Evolutionary conservation across 53 echinoderm and acorn worm species (phyloP), one percentile per base, ranked within the genome.

Genomic region (Patiria pectinifera): DNA sequence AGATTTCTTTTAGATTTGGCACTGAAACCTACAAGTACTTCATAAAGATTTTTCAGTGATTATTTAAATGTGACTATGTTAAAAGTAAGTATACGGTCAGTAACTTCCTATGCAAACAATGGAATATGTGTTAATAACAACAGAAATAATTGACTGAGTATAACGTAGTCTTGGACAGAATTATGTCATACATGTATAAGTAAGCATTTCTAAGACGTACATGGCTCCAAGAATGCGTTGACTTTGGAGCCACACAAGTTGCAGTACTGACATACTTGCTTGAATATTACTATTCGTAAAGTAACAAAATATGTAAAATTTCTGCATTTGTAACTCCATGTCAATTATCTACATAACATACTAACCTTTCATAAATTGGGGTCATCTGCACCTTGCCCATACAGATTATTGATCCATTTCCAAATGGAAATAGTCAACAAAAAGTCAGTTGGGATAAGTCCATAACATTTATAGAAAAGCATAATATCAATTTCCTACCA

Each of bases 61-160:
- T 6, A 4, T 79, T 46, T 79, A 45, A 43, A 76, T 18, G 21
- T 24, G 25, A 76, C 14, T 11, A 79, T 44, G 19, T 15, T 45
- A 46, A 47, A 35, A 45, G 80, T 47, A 15, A 44, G 80, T 45
- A 35, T 35, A 13, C 80, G 3, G 86, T 86, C 22, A 62, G 78
- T 89, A 63, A 81, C 80, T 81, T 90, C 90, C 90, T 90, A 90
- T 90, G 90, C 90, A 90, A 90, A 6, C 59, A 77, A 78, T 60
- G 87, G 60, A 78, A 87, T 87, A 44, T 77, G 78, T 76, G 78
- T 75, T 60, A 87, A 77, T 87, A 77, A 87, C 13, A 24, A 78
- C 35, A 35, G 35, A 35, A 35, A 35, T 76, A 12, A 7, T 76
- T 76, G 77, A 76, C 14, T 45, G 12, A 47, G 45, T 35, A 7